These are phyloP conservation scores for Cyanistes caeruleus DNA, from an alignment of 2,113 vertebrate genomes.

Conservation along the genomic window DNA sequence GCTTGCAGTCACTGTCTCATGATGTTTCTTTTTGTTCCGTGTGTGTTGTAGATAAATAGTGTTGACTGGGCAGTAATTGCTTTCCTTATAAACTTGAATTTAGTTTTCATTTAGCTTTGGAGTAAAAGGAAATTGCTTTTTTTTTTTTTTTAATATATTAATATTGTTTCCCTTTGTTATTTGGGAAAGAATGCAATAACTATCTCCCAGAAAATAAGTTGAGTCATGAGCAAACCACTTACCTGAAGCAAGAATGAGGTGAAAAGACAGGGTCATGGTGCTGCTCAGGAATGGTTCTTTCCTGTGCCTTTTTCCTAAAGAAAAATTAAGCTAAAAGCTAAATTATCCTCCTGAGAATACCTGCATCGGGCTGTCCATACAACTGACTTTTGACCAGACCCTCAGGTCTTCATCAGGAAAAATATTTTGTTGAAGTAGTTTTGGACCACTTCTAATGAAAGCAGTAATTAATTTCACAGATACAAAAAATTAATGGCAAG, in stretches of 20 bases:
- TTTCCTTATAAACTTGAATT: not conserved
- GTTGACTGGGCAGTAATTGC: not conserved
- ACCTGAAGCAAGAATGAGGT: accelerated
- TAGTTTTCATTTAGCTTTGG: not conserved
- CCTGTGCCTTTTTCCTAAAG: not conserved
- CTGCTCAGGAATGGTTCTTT: not conserved
- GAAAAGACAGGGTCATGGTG: not conserved
- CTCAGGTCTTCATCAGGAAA: not conserved
- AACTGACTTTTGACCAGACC: not conserved
- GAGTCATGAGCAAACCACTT: not conserved
- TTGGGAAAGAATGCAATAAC: not conserved
- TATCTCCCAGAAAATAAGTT: not conserved
- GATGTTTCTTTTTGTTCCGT: not conserved
- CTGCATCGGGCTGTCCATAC: not conserved
- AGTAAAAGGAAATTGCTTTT: not conserved
- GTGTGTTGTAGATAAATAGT: not conserved
- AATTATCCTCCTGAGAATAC: not conserved
- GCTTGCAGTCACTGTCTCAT: not conserved
- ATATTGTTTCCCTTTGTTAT: not conserved
- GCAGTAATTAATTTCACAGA: not conserved
- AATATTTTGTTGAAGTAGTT: not conserved
- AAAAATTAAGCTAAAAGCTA: not conserved
- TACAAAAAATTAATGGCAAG: not conserved
- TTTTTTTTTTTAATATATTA: not conserved
- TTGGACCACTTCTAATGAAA: not conserved